phyloP scores from a whole-genome alignment of 2,797 vertebrate genomes.

The Pangasius macronema region DNA sequence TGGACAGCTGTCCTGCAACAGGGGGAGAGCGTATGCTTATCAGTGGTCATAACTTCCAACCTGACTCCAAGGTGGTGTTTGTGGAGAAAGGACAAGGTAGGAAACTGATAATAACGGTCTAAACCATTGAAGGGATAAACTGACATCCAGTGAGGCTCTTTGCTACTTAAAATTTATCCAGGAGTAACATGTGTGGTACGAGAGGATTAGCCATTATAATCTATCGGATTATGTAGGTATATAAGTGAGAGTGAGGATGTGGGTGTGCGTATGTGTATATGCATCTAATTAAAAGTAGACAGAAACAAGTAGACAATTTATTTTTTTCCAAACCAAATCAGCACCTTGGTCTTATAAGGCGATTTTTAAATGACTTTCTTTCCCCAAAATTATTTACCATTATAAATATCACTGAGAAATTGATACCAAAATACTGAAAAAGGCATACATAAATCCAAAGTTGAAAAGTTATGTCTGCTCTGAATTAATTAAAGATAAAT shows the following conservation, averaged over 20 bases:
- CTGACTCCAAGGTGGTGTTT: conserved; percentile 97
- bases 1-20: conserved; percentile 83
- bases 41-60: conserved; percentile 94
- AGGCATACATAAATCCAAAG: not conserved
- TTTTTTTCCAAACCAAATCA: not conserved
- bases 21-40: conserved; percentile 93
- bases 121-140: not conserved
- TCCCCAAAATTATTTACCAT: not conserved
- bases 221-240: not conserved
- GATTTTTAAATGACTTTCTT: not conserved
- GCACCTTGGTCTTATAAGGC: not conserved
- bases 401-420: not conserved
- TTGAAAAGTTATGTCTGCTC: not conserved
- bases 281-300: not conserved
- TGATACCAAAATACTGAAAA: not conserved
- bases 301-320: not conserved
- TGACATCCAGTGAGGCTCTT: not conserved
- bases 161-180: not conserved
- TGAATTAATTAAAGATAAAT: not conserved
- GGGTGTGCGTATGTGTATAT: not conserved
- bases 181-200: not conserved
- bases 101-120: not conserved
- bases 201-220: not conserved
- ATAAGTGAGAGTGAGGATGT: not conserved
- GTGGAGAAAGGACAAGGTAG: conserved; percentile 98